Evolutionary conservation across 2,888 invertebrate species (phyloP), one percentile per base, ranked within the genome.

Genomic region (Ochropacha duplaris): DNA sequence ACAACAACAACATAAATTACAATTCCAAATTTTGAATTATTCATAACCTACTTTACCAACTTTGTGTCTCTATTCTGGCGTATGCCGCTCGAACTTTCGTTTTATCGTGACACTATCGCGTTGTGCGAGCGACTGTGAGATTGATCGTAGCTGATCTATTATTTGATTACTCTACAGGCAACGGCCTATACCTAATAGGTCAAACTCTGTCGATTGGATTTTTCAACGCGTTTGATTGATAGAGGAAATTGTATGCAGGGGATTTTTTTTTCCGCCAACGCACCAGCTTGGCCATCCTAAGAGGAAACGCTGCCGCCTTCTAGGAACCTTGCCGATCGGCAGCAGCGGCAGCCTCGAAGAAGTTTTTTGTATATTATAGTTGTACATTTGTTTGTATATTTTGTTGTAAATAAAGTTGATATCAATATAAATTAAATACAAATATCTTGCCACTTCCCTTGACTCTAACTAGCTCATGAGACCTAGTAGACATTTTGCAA

Each of bases 1-100:
- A 67, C 69, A 74, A 74, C 77, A 80, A 81, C 81, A 80, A 79
- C 77, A 74, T 74, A 76, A 82, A 83, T 84, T 79, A 82, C 77
- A 72, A 81, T 77, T 74, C 65, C 63, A 70, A 71, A 81, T 78
- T 79, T 74, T 79, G 84, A 84, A 84, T 84, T 68, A 85, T 84
- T 84, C 83, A 84, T 84, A 74, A 70, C 76, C 71, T 66, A 75
- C 76, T 81, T 76, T 71, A 66, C 59, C 64, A 62, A 73, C 65
- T 58, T 59, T 22, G 57, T 56, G 54, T 62, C 68, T 75, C 54
- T 81, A 83, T 83, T 83, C 82, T 74, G 74, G 58, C 59, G 49
- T 44, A 44, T 44, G 19, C 44, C 19, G 19, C 50, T 55, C 19
- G 11, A 55, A 57, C 52, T 57, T 56, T 28, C 56, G 9, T 54